phyloP scores from a whole-genome alignment of 2,888 invertebrate species.

The Diachrysia chrysitis region DNA sequence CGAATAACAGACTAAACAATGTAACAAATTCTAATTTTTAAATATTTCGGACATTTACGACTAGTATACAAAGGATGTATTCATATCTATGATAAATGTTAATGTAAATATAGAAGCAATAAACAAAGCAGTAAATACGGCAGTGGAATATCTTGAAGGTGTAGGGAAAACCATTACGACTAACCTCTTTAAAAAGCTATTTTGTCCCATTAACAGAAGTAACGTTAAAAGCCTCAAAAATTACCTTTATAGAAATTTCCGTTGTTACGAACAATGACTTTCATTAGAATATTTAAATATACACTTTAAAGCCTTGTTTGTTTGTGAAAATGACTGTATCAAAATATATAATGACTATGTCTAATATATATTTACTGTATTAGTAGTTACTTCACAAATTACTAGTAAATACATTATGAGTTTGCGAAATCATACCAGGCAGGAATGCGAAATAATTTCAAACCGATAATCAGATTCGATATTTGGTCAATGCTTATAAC shows the following conservation, averaged over 20 bases:
- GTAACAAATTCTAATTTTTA: neutral
- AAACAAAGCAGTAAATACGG: neutral
- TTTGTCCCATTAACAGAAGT: neutral
- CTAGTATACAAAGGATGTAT: no score
- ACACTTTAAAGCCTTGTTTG: no score
- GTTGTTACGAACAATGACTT: conserved; percentile 22
- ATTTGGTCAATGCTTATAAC: conserved; percentile 1
- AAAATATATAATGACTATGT: no score
- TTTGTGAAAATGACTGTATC: no score
- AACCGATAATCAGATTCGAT: neutral
- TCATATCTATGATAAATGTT: no score
- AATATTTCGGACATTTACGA: neutral
- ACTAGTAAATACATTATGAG: neutral
- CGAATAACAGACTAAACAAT: conserved; percentile 7
- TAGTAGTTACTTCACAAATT: neutral
- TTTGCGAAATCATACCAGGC: neutral
- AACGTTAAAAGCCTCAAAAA: conserved; percentile 23
- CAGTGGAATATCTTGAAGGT: neutral
- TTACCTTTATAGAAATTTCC: conserved; percentile 13
- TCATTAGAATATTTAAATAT: neutral
- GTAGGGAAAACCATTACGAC: neutral
- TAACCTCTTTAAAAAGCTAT: neutral
- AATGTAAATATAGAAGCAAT: neutral
- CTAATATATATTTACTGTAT: neutral
- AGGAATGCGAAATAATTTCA: neutral